Percentiles rank a stretch among this genome's conserved stretches.
Conservation (phyloP, 2,797 vertebrate species). For the Esox masquinongy region DNA sequence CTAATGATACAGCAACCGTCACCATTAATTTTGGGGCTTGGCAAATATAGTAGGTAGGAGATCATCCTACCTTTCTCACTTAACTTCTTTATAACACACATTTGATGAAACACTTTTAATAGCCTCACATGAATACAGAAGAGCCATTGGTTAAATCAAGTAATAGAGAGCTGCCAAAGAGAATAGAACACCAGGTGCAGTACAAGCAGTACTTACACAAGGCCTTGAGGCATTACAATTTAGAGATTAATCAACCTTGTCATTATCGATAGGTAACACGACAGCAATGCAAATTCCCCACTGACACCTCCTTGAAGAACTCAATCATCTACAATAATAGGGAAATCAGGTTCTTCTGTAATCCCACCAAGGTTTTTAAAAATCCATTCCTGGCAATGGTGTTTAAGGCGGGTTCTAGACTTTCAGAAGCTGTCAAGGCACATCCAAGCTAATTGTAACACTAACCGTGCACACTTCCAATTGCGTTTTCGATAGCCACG, state of each 20-base stretch:
- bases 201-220: background rate
- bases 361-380: background rate
- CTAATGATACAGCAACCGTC: slow-evolving; percentile 44
- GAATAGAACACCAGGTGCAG: background rate
- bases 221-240: background rate
- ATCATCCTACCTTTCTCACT: background rate
- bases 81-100: background rate
- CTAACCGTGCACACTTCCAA: background rate
- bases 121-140: background rate
- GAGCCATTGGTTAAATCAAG: background rate
- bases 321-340: background rate
- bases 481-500: background rate
- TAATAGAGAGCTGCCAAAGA: background rate
- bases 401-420: background rate
- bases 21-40: slow-evolving; percentile 22
- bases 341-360: background rate
- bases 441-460: background rate
- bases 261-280: background rate
- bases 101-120: background rate
- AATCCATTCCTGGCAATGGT: background rate
- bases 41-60: background rate
- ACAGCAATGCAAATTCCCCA: background rate
- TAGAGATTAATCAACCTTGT: background rate
- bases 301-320: background rate
- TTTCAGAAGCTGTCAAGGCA: background rate